Conservation (phyloP, 2,113 vertebrate genomes). For the Nothobranchius furzeri region DNA sequence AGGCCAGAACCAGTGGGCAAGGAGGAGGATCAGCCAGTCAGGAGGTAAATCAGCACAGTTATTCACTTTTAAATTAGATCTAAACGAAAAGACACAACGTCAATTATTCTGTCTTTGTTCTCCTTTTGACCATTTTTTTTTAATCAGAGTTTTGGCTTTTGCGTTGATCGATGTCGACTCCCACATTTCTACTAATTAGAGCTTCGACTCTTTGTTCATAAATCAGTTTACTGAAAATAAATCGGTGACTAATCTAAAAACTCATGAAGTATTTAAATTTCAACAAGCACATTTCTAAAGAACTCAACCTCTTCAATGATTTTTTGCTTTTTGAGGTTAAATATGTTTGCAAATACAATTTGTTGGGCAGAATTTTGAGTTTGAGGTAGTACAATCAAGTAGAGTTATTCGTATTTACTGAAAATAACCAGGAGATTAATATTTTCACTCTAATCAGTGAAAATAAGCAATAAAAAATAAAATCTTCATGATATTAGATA, state of each 20-base stretch:
- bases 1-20: constrained; percentile 80
- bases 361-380: neutral
- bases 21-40: constrained; percentile 81
- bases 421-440: neutral
- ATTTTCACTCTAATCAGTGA: neutral
- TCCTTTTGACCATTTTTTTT: neutral
- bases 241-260: neutral
- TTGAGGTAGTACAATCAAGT: too few species aligned
- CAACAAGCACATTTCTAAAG: neutral
- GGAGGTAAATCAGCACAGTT: constrained; percentile 78
- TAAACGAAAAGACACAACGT: too few species aligned
- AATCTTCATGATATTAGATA: neutral
- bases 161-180: neutral
- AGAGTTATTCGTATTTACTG: neutral
- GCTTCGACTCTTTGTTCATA: neutral
- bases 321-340: neutral
- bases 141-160: neutral
- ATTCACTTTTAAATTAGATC: too few species aligned
- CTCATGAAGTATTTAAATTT: neutral
- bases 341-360: neutral
- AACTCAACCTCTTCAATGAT: neutral
- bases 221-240: neutral
- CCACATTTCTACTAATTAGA: neutral
- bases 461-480: neutral
- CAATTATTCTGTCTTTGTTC: neutral